phyloP scores from a whole-genome alignment of 2,888 invertebrate species.

The Hyposoter dolosus region DNA sequence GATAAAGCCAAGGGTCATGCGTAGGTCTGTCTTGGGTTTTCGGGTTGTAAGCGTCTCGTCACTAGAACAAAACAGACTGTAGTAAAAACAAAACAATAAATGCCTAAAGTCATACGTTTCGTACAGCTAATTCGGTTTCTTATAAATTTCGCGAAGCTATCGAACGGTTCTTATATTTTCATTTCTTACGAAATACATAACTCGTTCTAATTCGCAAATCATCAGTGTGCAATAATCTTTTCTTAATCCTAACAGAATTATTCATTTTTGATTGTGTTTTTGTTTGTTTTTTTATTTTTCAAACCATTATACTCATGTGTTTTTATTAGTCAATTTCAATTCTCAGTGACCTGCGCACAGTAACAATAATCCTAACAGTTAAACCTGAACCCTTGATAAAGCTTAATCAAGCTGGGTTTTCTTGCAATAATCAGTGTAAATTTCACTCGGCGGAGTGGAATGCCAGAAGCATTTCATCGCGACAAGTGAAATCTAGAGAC shows the following conservation, averaged over 20 bases:
- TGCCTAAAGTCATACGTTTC: constrained; percentile 45
- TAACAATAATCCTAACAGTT: neutral
- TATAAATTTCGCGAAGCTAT: neutral
- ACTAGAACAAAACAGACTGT: constrained; percentile 68
- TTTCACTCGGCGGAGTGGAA: too few species aligned
- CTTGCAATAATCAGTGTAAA: neutral
- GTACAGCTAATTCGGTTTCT: neutral
- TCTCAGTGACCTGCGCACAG: neutral
- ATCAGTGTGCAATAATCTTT: constrained; percentile 12
- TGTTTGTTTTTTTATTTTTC: neutral
- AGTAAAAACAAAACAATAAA: constrained; percentile 61
- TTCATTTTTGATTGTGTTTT: neutral
- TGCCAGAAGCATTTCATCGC: too few species aligned
- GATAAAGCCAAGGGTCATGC: constrained; percentile 57
- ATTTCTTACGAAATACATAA: neutral
- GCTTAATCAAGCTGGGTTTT: neutral
- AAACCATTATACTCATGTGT: neutral
- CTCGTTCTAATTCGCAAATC: neutral
- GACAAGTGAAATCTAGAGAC: too few species aligned
- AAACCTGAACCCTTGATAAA: neutral
- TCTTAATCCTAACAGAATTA: neutral
- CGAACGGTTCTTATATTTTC: neutral
- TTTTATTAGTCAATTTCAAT: neutral
- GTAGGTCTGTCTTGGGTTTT: constrained; percentile 39
- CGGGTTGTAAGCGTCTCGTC: constrained; percentile 44